Evolutionary conservation across 2,113 vertebrate species (phyloP), one percentile per base, ranked within the genome.

Genomic region (Ctenodactylus gundi): DNA sequence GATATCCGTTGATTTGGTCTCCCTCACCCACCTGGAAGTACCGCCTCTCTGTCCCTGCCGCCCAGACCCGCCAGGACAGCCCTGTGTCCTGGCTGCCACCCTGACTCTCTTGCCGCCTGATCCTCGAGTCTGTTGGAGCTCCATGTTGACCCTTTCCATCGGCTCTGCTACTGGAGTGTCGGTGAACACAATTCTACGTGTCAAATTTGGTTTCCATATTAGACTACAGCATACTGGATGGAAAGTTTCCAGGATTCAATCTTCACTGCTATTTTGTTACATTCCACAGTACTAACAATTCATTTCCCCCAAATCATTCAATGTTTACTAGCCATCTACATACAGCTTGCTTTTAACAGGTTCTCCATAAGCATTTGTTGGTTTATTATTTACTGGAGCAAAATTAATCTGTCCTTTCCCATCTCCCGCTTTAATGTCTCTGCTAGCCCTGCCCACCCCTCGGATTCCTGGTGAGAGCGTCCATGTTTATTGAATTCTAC

Each of bases 11-110:
- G 49, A 18, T 2, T 49, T 21, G 7, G 14, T 9, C 57, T 58
- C 31, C 17, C 0, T 7, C 20, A n/a, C n/a, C n/a, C n/a, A n/a
- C n/a, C n/a, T n/a, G n/a, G n/a, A n/a, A n/a, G n/a, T n/a, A n/a
- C n/a, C n/a, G n/a, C n/a, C 4, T 0, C n/a, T 21, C 34, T 27
- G 29, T n/a, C 21, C 18, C 23, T 7, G 15, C 41, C 6, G 4
- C n/a, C 58, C 15, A 2, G 1, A 9, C 29, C 34, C 44, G 7
- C 31, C 17, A 2, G 2, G 23, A 20, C 1, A 3, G 13, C 41
- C 67, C 20, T 6, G 1, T 6, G 7, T 4, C 70, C 62, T 44
- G 58, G 5, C n/a, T 10, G 39, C 49, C 17, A 0, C 0, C 0
- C 72, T 17, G 21, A 36, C 57, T 44, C 62, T 78, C 36, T n/a